phyloP scores from a whole-genome alignment of 2,113 vertebrate genomes.

The Columbina picui region DNA sequence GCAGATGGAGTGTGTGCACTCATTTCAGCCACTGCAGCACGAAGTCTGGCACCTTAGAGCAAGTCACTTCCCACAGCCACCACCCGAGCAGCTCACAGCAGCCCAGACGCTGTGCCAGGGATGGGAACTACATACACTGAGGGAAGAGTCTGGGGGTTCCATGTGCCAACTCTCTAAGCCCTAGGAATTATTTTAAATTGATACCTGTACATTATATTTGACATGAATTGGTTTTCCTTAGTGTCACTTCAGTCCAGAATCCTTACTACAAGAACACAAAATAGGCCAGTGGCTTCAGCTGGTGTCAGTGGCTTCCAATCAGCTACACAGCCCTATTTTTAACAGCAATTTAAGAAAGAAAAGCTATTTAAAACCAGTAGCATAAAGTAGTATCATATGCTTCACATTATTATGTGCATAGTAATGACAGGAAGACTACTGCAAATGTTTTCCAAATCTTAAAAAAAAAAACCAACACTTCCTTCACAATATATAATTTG shows the following conservation, averaged over 20 bases:
- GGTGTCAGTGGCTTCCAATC: neutral
- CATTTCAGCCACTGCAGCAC: neutral
- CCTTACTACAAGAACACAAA: neutral
- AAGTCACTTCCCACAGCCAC: neutral
- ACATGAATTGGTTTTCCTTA: neutral
- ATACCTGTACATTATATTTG: neutral
- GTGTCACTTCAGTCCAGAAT: neutral
- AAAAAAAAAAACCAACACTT: conserved; percentile 40
- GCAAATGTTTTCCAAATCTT: conserved; percentile 74
- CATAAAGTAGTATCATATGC: conserved; percentile 51
- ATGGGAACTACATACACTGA: neutral
- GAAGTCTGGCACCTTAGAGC: neutral
- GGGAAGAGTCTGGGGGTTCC: neutral
- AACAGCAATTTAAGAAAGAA: conserved; percentile 38
- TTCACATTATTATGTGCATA: conserved; percentile 60
- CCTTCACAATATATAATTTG: conserved; percentile 71
- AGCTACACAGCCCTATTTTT: conserved; percentile 44
- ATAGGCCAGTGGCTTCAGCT: neutral
- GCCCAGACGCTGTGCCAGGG: neutral
- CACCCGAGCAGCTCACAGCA: neutral
- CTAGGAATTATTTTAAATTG: neutral
- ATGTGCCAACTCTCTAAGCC: neutral
- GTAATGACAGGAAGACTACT: conserved; percentile 67
- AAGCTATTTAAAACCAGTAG: conserved; percentile 65
- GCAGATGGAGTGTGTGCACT: fast-evolving